A percentile compares a stretch with the other conserved stretches of the same genome.
These are phyloP conservation scores for Tetragonula carbonaria DNA, from an alignment of 2,888 invertebrate species.

Conservation along the genomic window DNA sequence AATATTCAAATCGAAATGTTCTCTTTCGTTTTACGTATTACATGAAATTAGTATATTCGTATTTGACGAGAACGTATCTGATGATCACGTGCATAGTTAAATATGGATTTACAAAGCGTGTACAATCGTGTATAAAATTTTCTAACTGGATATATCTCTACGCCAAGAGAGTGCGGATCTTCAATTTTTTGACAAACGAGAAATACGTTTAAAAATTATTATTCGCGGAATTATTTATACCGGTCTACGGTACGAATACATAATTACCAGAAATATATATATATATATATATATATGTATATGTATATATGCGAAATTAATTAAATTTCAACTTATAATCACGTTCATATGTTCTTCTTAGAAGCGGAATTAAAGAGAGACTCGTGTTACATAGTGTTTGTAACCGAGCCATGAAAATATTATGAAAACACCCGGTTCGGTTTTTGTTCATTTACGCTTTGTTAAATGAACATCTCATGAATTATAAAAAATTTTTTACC, in stretches of 20 bases:
- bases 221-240: background rate
- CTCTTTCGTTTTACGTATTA: background rate
- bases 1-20: background rate
- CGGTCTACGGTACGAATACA: background rate
- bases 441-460: slow-evolving; percentile 42
- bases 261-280: background rate
- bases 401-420: slow-evolving; percentile 22
- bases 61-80: background rate
- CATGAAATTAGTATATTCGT: background rate
- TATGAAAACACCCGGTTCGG: slow-evolving; percentile 23
- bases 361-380: slow-evolving; percentile 30
- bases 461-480: slow-evolving; percentile 47
- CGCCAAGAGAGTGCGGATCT: background rate
- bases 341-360: slow-evolving; percentile 5
- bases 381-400: slow-evolving; percentile 28
- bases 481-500: slow-evolving; percentile 38
- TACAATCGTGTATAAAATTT: background rate
- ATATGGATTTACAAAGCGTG: background rate
- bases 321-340: slow-evolving; percentile 28
- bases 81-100: background rate
- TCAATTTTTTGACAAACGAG: background rate
- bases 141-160: background rate
- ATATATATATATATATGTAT: background rate
- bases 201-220: background rate
- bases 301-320: background rate